A percentile compares a stretch with the other conserved stretches of the same genome.
These are phyloP conservation scores for Chaetogeoica ovagalla DNA, from an alignment of 2,888 invertebrate genomes.

Conservation along the genomic window DNA sequence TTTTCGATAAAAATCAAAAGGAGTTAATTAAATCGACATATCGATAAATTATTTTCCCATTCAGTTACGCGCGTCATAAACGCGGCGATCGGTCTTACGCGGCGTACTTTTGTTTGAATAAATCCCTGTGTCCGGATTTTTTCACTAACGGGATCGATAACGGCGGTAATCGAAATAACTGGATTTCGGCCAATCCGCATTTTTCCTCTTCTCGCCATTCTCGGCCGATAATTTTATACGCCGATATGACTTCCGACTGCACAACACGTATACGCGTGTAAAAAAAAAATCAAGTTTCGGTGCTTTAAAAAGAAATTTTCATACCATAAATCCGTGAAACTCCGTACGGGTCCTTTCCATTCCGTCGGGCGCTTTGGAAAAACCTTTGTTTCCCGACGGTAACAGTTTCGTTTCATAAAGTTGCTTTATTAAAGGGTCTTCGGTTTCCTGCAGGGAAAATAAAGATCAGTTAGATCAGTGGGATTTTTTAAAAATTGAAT, in stretches of 20 bases:
- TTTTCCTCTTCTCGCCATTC: conserved; percentile 72
- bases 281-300: too few relatives aligned
- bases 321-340: conserved; percentile 66
- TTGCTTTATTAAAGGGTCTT: conserved; percentile 67
- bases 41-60: too few relatives aligned
- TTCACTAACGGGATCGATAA: conserved; percentile 64
- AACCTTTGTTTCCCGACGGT: conserved; percentile 65
- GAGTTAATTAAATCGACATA: too few relatives aligned
- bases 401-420: conserved; percentile 70
- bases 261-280: not conserved
- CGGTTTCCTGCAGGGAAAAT: conserved; percentile 64
- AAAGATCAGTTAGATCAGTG: too few relatives aligned
- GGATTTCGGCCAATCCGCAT: conserved; percentile 71
- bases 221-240: conserved; percentile 70
- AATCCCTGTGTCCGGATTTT: conserved; percentile 66
- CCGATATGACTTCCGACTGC: conserved; percentile 58
- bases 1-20: too few relatives aligned
- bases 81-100: too few relatives aligned
- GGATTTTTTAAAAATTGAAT: too few relatives aligned
- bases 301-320: not conserved
- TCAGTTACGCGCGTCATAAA: not conserved
- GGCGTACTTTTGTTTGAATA: conserved; percentile 58
- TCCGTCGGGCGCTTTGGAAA: conserved; percentile 67
- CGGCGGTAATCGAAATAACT: conserved; percentile 66
- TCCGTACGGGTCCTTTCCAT: conserved; percentile 64